phyloP scores from a whole-genome alignment of 1,140 invertebrate species.

The Chironomus striatipennis region DNA sequence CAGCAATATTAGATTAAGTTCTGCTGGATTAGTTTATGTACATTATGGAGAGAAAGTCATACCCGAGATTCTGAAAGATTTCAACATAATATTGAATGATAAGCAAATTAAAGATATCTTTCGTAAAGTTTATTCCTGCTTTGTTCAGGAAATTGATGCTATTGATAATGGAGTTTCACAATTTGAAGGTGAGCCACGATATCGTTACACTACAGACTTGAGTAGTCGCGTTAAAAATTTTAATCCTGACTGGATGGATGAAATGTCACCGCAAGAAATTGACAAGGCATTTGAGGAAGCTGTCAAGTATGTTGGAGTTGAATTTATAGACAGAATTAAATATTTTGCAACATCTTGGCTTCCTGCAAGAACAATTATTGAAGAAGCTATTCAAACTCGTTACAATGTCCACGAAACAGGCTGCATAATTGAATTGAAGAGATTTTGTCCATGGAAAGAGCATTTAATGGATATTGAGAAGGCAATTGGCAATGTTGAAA shows the following conservation, averaged over 20 bases:
- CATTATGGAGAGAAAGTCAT: slow-evolving; percentile 84
- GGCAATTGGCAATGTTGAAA: slow-evolving; percentile 49
- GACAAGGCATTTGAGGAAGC: slow-evolving; percentile 60
- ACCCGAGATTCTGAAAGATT: slow-evolving; percentile 41
- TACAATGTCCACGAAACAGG: slow-evolving; percentile 55
- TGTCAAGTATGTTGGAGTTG: slow-evolving; percentile 65
- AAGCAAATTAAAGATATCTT: slow-evolving; percentile 56
- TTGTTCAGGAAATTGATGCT: slow-evolving; percentile 91
- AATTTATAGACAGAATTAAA: slow-evolving; percentile 69
- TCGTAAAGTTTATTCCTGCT: slow-evolving; percentile 76
- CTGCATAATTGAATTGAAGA: slow-evolving; percentile 65
- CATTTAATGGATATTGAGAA: slow-evolving; percentile 78
- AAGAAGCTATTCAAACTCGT: slow-evolving; percentile 58
- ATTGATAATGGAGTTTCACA: slow-evolving; percentile 91
- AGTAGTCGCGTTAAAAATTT: slow-evolving; percentile 64
- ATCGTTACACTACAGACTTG: slow-evolving; percentile 70
- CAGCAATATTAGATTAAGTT: slow-evolving; percentile 70
- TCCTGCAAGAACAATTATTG: slow-evolving; percentile 68
- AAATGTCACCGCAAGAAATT: slow-evolving; percentile 44
- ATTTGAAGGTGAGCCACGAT: slow-evolving; percentile 65
- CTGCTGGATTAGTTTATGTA: slow-evolving; percentile 88
- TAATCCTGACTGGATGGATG: slow-evolving; percentile 84
- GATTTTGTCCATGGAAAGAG: slow-evolving; percentile 77
- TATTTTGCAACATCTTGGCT: slow-evolving; percentile 69
- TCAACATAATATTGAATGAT: slow-evolving; percentile 39